Base-by-base conservation (phyloP, 2,888 invertebrate genomes). In the Hypomecis atomaria region DNA sequence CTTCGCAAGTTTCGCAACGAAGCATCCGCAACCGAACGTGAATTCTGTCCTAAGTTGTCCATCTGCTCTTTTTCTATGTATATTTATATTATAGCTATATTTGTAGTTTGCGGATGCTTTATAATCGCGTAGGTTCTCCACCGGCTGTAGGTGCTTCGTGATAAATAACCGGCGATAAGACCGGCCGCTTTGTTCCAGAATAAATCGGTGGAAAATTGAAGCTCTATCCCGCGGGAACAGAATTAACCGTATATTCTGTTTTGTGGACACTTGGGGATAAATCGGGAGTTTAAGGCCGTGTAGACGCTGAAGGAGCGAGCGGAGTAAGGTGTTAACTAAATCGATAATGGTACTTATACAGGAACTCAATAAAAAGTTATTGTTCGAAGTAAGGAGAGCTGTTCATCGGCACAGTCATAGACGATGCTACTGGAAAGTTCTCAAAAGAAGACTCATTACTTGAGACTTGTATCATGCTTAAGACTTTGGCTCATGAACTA, bases 101-200 rank as follows among this genome's bases (percentile, higher is more conserved):
- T 23, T 23, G 23, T 23, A 23, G 13, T 40, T 48, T 50, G 47
- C 53, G 33, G 57, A 48, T 58, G 59, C 54, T 63, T 63, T 64
- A 56, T 64, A 64, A 59, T 50, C 49, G 53, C 48, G 5, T 37
- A 33, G 43, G 6, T 33, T 33, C 50, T 33, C 49, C 34, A 43
- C 56, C 52, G 57, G 58, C 43, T 38, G 57, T 54, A 54, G 64
- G 59, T 59, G 64, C 55, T 59, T 56, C 59, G 52, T 79, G 82
- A 84, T 87, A 86, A 84, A 86, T 84, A 84, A 83, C 82, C 71
- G 71, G 78, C 78, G 87, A 87, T 87, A 86, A 81, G 79, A 70
- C 75, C 71, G 65, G 66, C 69, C 65, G 78, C 77, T 79, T 79
- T 82, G 81, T 82, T 78, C 78, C 60, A 77, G 71, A 79, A 84